Evolutionary conservation across 2,888 invertebrate species (phyloP), one percentile per base, ranked within the genome.

Genomic region (Cynaeus angustus): DNA sequence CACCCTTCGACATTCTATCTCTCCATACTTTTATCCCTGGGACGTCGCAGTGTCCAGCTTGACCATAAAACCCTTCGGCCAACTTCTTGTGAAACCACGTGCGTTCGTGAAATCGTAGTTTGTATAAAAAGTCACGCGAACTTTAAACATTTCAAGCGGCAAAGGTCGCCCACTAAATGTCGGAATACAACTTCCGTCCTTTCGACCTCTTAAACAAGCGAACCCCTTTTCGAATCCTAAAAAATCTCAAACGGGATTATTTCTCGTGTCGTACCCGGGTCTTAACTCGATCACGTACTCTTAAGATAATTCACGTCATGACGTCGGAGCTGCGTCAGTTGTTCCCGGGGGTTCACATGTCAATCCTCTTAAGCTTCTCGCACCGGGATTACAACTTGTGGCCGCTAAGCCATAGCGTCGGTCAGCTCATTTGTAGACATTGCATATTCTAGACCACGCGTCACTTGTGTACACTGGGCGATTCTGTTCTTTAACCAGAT

Each of bases 311-410:
- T 75, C 68, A 74, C 59, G 70, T 68, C 68, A 70, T 69, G 68
- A 64, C 68, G 48, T 41, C 48, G 66, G 66, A 75, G 74, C 58
- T 71, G 66, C 75, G 75, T 65, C 75, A 74, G 64, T 68, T 58
- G 68, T 70, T 75, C 72, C 74, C 74, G 26, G 59, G 74, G 74
- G 75, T 71, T 72, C 74, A 74, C 74, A 75, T 75, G 75, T 74
- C 76, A 75, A 76, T 76, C 75, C 68, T 71, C 69, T 69, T 69
- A 71, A 55, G 64, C 56, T 72, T 67, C 59, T 71, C 75, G 77
- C 79, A 74, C 62, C 72, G 75, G 80, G 81, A 80, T 81, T 81
- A 81, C 79, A 80, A 77, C 75, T 77, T 75, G 75, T 73, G 78
- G 74, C 70, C 77, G 77, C 75, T 80, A 80, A 81, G 79, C 79